Evolutionary conservation across 2,888 invertebrate species (phyloP), one percentile per base, ranked within the genome.

Genomic region (Stenodera caucasica): DNA sequence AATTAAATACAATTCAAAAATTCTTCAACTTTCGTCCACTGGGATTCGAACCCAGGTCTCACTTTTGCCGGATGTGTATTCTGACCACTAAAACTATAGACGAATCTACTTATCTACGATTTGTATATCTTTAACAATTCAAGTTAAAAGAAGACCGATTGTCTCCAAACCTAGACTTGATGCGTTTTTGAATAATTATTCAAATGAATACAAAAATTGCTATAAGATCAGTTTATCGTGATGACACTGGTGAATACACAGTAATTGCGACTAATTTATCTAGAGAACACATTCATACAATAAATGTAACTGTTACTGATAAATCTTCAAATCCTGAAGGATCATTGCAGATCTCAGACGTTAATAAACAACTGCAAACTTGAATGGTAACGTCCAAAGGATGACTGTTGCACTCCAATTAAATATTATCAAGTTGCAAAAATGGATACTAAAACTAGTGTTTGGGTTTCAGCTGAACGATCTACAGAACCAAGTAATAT

Each of bases 361-460:
- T 98, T 6, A 94, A 92, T 81, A 93, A 94, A 75, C 94, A 97
- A 96, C 2, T 96, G 95, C 70, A 93, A 94, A 65, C 86, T 98
- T 61, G 92, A 95, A 77, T 98, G 98, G 98, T 96, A 96, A 81
- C 85, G 95, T 54, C 97, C 97, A 1, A 89, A 90, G 75, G 96
- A 97, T 81, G 96, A 98, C 80, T 97, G 97, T 49, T 97, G 97
- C 26, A 87, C 89, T 65, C 96, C 97, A 32, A 93, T 98, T 78
- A 95, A 95, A 77, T 94, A 96, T 78, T 99, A 97, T 82, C 91
- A 97, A 78, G 89, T 99, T 52, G 98, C 99, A 78, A 96, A 95
- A 77, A 87, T 95, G 85, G 96, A 96, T 78, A 90, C 92, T 0
- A 91, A 91, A 72, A 92, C 92, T 55, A 94, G 94, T 6, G 88